These are phyloP conservation scores for Mesoclemmys tuberculata DNA, from an alignment of 2,113 vertebrate species.

Conservation along the genomic window DNA sequence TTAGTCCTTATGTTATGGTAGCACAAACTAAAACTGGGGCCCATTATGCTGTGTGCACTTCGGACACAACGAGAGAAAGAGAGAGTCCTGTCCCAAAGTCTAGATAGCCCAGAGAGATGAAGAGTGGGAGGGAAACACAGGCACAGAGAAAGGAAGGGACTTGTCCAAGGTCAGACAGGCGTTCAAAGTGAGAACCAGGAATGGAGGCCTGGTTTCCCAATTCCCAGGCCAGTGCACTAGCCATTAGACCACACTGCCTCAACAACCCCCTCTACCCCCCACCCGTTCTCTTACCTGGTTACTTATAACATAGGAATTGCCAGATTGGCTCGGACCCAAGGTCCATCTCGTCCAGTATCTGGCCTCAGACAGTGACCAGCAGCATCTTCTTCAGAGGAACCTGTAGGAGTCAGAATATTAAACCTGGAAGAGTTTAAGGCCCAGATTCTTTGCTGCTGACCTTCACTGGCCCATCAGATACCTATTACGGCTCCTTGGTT, in stretches of 20 bases:
- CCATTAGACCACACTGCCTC: background rate
- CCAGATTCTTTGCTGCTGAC: background rate
- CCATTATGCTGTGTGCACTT: background rate
- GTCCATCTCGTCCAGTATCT: background rate
- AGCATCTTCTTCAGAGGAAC: background rate
- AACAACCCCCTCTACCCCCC: too few species aligned
- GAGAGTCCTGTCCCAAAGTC: background rate
- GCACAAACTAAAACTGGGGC: background rate
- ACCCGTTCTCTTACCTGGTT: background rate
- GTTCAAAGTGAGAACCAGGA: background rate
- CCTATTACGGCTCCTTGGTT: background rate
- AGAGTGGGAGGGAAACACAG: background rate
- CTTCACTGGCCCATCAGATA: background rate
- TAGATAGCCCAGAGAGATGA: background rate
- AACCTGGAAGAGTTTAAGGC: background rate
- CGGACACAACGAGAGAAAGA: background rate
- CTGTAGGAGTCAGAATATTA: background rate
- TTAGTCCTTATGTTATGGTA: background rate
- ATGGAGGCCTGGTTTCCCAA: background rate
- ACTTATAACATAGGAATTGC: background rate
- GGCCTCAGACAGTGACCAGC: background rate
- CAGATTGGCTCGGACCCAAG: background rate
- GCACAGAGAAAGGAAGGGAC: background rate
- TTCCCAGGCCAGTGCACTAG: background rate
- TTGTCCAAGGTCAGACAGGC: background rate